Percentiles rank a stretch among this genome's conserved stretches.
These are phyloP conservation scores for Hydrozoanthus tunicans DNA, from an alignment of 64 coral and sea anemone species.

Conservation along the genomic window DNA sequence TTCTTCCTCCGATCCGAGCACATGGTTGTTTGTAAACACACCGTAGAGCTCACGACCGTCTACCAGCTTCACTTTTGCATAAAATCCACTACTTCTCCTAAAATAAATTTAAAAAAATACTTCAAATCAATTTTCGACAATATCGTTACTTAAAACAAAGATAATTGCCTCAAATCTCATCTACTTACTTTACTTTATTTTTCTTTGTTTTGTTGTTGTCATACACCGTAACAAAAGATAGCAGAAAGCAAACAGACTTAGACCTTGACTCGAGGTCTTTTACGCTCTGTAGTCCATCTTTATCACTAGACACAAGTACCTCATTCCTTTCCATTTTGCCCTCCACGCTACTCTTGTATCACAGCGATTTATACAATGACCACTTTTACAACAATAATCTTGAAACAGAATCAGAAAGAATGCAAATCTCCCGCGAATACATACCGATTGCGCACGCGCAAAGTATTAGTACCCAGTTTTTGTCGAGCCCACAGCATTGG, in stretches of 20 bases:
- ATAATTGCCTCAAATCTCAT: background rate
- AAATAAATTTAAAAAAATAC: background rate
- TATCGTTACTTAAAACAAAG: background rate
- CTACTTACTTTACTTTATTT: constrained; percentile 52
- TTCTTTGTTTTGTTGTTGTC: constrained; percentile 36
- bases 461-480: constrained; percentile 21
- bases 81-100: constrained; percentile 85
- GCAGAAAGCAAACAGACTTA: constrained; percentile 68
- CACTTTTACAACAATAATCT: too few species aligned
- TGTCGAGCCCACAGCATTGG: background rate
- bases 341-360: too few species aligned
- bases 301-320: constrained; percentile 66
- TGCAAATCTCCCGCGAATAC: constrained; percentile 73
- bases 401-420: background rate
- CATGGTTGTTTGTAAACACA: constrained; percentile 94
- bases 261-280: constrained; percentile 47
- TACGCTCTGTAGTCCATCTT: constrained; percentile 58
- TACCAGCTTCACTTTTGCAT: constrained; percentile 36
- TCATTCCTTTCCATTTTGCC: constrained; percentile 50
- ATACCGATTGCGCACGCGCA: constrained; percentile 28
- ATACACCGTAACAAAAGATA: constrained; percentile 25
- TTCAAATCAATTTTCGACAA: background rate
- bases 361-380: too few species aligned
- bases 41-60: background rate
- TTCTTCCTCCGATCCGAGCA: constrained; percentile 45